Evolutionary conservation across 2,888 invertebrate genomes (phyloP).

Genomic region (Drosophila niveifrons): DNA sequence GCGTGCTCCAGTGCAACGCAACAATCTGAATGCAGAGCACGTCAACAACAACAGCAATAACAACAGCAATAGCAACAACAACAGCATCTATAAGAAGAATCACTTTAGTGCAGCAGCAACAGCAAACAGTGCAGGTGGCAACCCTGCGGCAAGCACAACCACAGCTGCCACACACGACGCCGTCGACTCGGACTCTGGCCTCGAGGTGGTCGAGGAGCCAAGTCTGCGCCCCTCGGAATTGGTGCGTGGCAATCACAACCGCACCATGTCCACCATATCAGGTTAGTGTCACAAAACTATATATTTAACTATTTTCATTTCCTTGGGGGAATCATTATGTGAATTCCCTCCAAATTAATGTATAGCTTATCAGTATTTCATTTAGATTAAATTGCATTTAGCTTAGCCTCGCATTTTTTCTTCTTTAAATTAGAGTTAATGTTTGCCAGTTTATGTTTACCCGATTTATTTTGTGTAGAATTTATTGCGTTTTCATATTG

Average conservation of each 20-base stretch:
- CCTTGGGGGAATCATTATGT: no score
- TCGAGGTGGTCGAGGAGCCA: conserved; percentile 89
- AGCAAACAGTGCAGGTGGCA: conserved; percentile 3
- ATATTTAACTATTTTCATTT: not conserved
- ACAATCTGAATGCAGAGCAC: conserved; percentile 62
- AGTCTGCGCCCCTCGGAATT: conserved; percentile 89
- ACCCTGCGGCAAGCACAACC: conserved; percentile 4
- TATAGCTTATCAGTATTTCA: no score
- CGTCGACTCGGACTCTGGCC: conserved; percentile 85
- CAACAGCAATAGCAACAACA: conserved; percentile 48
- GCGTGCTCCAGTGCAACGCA: conserved; percentile 83
- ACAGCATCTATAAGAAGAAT: conserved; percentile 57
- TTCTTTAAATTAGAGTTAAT: no score
- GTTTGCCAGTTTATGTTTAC: no score
- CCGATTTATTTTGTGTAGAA: no score
- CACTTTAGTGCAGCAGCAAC: conserved; percentile 31
- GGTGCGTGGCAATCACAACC: conserved; percentile 87
- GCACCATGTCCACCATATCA: conserved; percentile 87
- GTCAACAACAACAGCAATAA: conserved; percentile 31
- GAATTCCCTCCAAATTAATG: no score
- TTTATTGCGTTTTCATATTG: no score
- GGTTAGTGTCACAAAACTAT: conserved; percentile 82
- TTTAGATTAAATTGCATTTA: no score
- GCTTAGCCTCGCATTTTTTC: no score
- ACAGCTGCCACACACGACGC: conserved; percentile 40